Evolutionary conservation across 2,888 invertebrate species (phyloP), one percentile per base, ranked within the genome.

Genomic region (Acleris emargana): DNA sequence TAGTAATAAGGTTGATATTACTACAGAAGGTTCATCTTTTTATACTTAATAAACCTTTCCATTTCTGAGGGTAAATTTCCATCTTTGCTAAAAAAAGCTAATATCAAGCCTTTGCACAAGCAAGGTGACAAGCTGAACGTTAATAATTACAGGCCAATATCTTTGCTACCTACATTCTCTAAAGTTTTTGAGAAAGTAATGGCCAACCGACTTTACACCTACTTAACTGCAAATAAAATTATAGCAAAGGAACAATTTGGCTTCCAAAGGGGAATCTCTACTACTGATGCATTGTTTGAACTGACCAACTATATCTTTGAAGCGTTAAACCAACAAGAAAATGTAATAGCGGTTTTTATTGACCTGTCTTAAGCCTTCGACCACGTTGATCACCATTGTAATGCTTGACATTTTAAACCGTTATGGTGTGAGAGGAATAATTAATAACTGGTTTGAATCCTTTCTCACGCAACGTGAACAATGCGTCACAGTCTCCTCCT

Each of bases 161-260:
- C 50, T 3, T 50, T 50, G 3, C 20, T 50, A 20, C 3, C 50
- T 18, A 18, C 18, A 50, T 18, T 50, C 50, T 50, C 20, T 9
- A 50, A 50, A 50, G 6, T 38, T 13, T 38, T 3, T 13, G 38
- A 38, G 13, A 38, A 38, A 38, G 38, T 38, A 11, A 38, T 38
- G 38, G 9, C 50, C 11, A 50, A 18, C 11, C 50, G 20, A 9
- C 50, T 50, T 11, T 50, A 20, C 22, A 50, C 18, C 18, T 50
- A 50, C 20, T 18, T 50, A 11, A 50, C 20, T 2, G 17, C 50
- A 9, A 50, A 50, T 7, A 50, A 50, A 20, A 50, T 50, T 1
- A 18, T 50, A 50, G 50, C 50, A 5, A 17, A 50, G 20, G 50
- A 50, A 20, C 50, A 50, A 50, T 50, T 50, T 50, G 50, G 50